Percentiles rank a stretch among this genome's conserved stretches.
phyloP scores from a whole-genome alignment of 2,888 invertebrate genomes.

The Bombylius discolor region DNA sequence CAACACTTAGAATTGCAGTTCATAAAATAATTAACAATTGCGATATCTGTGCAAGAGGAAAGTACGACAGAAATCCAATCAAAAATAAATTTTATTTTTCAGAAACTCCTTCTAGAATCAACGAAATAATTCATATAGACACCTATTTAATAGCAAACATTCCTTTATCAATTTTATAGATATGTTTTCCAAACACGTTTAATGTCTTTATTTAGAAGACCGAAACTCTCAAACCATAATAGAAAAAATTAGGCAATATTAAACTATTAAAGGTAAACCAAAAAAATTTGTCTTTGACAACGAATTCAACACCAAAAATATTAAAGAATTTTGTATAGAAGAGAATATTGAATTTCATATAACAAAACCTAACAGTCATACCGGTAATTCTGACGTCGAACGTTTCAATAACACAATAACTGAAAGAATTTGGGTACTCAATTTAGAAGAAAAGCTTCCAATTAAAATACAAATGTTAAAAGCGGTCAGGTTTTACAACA shows the following conservation, averaged over 20 bases:
- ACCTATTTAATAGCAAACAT: slow-evolving; percentile 2
- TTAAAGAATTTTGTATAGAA: not conserved
- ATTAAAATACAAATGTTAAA: not conserved
- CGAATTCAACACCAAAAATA: not conserved
- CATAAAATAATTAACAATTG: slow-evolving; percentile 1
- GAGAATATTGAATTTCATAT: not conserved
- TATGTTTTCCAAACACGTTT: slow-evolving; percentile 5
- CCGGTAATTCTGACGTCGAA: not conserved
- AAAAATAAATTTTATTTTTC: slow-evolving; percentile 3
- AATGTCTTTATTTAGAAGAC: slow-evolving; percentile 1
- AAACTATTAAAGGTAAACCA: not conserved
- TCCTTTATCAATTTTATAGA: slow-evolving; percentile 5
- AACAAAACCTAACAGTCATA: slow-evolving; percentile 3
- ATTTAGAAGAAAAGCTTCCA: not conserved
- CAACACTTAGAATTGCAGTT: not conserved
- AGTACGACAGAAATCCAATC: slow-evolving; percentile 5
- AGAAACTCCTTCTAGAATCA: slow-evolving; percentile 1
- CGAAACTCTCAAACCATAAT: not conserved
- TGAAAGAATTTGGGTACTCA: not conserved
- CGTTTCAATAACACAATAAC: not conserved
- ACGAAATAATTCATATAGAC: slow-evolving; percentile 4
- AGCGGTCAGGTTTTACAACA: not conserved
- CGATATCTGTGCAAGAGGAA: not conserved
- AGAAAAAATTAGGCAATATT: slow-evolving; percentile 1
- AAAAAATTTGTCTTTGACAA: not conserved